Percentiles rank a stretch among this genome's conserved stretches.
Conservation (phyloP, 2,888 invertebrate genomes). For the Empis livida region DNA sequence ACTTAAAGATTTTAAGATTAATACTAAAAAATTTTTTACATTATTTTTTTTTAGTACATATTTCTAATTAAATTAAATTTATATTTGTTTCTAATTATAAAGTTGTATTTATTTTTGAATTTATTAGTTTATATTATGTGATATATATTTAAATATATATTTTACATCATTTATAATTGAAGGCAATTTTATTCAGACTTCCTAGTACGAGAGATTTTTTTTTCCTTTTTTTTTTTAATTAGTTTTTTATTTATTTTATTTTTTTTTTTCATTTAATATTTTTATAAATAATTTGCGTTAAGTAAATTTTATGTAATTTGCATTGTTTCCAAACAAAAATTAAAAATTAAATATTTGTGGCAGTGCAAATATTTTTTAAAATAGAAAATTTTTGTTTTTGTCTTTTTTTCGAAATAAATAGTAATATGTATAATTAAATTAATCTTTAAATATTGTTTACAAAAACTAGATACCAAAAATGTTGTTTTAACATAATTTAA, state of each 20-base stretch:
- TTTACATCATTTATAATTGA: slow-evolving; percentile 8
- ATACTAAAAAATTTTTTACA: no score
- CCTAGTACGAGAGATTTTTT: slow-evolving; percentile 14
- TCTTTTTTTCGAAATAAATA: no score
- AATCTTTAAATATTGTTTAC: no score
- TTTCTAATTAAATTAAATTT: not conserved
- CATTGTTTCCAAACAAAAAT: not conserved
- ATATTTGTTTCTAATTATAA: slow-evolving; percentile 3
- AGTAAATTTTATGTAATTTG: not conserved
- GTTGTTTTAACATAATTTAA: no score
- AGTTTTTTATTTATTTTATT: not conserved
- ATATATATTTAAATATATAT: slow-evolving; percentile 13
- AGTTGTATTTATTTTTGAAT: slow-evolving; percentile 10
- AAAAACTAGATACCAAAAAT: no score
- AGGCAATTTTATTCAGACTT: slow-evolving; percentile 21
- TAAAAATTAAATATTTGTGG: not conserved
- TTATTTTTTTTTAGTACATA: no score
- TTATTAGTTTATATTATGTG: slow-evolving; percentile 11
- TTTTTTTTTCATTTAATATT: slow-evolving; percentile 1
- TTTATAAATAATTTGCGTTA: not conserved
- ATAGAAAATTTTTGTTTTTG: not conserved
- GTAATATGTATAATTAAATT: no score
- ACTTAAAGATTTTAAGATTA: no score
- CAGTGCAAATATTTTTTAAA: no score
- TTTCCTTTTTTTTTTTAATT: slow-evolving; percentile 3